Conservation (phyloP, 1,140 invertebrate species). For the Eurosta solidaginis region DNA sequence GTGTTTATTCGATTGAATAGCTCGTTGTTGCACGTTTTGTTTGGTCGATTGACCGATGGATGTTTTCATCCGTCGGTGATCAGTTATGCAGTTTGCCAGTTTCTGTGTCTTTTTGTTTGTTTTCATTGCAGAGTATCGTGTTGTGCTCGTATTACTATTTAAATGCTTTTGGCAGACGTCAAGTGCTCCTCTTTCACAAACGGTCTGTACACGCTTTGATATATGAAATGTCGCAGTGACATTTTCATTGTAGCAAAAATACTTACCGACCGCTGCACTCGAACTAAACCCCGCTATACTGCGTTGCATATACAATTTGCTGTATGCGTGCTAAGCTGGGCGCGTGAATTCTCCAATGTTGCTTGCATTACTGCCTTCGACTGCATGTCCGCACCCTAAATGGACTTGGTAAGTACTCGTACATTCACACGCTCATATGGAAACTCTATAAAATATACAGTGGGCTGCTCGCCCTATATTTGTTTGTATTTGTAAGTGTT, state of each 20-base stretch:
- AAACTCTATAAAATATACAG: too few relatives aligned
- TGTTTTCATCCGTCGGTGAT: neutral
- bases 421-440: too few relatives aligned
- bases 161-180: slow-evolving; percentile 31
- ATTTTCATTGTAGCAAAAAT: slow-evolving; percentile 11
- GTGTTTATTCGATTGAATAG: slow-evolving; percentile 24
- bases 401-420: too few relatives aligned
- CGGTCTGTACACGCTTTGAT: slow-evolving; percentile 7
- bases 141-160: slow-evolving; percentile 14
- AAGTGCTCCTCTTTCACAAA: slow-evolving; percentile 10
- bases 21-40: neutral
- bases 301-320: neutral
- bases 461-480: too few relatives aligned
- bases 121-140: neutral
- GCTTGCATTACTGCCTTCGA: too few relatives aligned
- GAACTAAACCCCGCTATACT: neutral
- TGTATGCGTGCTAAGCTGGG: neutral
- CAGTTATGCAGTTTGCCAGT: neutral
- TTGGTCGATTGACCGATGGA: slow-evolving; percentile 9
- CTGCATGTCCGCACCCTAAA: neutral
- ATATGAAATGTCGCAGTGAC: slow-evolving; percentile 17
- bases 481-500: neutral
- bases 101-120: neutral
- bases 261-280: neutral
- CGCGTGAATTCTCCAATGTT: neutral